Evolutionary conservation across 2,797 vertebrate genomes (phyloP).

Genomic region (Muraenolepis orangiensis): DNA sequence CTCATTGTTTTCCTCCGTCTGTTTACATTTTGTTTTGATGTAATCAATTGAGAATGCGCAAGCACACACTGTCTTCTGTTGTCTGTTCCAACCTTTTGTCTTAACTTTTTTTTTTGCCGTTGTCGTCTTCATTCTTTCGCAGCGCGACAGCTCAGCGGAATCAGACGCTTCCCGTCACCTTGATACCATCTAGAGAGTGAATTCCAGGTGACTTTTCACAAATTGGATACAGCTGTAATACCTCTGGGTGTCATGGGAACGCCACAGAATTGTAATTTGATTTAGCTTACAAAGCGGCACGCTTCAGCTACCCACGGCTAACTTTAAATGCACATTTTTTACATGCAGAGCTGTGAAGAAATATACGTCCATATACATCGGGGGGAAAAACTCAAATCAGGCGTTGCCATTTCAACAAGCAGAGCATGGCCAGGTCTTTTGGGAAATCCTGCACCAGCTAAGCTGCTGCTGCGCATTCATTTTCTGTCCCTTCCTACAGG

Average conservation of each 20-base stretch:
- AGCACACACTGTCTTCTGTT: background rate
- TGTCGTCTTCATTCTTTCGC: background rate
- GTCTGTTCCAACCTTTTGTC: background rate
- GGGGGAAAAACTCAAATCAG: background rate
- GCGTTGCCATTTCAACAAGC: background rate
- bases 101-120: background rate
- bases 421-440: background rate
- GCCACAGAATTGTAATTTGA: background rate
- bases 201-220: background rate
- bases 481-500: no score
- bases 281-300: background rate
- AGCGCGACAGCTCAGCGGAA: no score
- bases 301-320: background rate
- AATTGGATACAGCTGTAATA: background rate
- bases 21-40: constrained; percentile 14
- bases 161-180: background rate
- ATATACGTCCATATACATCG: background rate
- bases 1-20: background rate
- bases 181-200: background rate
- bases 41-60: constrained; percentile 19
- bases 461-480: background rate
- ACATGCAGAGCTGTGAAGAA: background rate
- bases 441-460: background rate
- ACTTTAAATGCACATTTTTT: background rate
- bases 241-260: background rate